A percentile compares a stretch with the other conserved stretches of the same genome.
phyloP scores from a whole-genome alignment of 2,888 invertebrate genomes.

The Eupithecia pulchellata region DNA sequence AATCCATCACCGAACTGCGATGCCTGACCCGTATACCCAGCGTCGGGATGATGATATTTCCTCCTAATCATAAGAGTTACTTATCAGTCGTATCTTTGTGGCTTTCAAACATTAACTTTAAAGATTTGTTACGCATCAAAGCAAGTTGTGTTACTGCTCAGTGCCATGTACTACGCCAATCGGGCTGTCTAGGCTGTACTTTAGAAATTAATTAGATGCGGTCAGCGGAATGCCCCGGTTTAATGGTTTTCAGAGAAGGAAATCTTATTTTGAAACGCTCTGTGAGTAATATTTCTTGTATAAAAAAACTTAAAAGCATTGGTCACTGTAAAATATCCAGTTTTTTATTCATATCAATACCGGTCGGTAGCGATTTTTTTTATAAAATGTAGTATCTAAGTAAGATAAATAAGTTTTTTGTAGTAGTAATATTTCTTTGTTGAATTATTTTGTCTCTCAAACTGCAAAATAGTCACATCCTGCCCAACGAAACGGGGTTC shows the following conservation, averaged over 20 bases:
- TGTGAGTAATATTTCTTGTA: constrained; percentile 1
- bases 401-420: neutral
- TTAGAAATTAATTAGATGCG: constrained; percentile 73
- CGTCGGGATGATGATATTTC: neutral
- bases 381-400: neutral
- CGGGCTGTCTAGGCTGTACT: constrained; percentile 33
- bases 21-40: neutral
- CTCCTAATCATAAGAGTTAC: neutral
- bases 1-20: neutral
- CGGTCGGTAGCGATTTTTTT: no score
- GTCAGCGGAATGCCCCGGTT: constrained; percentile 41
- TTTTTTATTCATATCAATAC: no score
- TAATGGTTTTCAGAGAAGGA: constrained; percentile 21
- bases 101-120: neutral
- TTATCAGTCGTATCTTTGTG: neutral
- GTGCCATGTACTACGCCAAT: neutral
- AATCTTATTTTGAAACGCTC: constrained; percentile 24
- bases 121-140: neutral
- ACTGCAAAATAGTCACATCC: no score
- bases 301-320: neutral
- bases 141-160: neutral
- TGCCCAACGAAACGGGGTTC: no score
- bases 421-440: neutral
- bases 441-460: neutral
- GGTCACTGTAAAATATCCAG: neutral